Conservation (phyloP, 2,797 vertebrate genomes). For the Sebastes oblongus region DNA sequence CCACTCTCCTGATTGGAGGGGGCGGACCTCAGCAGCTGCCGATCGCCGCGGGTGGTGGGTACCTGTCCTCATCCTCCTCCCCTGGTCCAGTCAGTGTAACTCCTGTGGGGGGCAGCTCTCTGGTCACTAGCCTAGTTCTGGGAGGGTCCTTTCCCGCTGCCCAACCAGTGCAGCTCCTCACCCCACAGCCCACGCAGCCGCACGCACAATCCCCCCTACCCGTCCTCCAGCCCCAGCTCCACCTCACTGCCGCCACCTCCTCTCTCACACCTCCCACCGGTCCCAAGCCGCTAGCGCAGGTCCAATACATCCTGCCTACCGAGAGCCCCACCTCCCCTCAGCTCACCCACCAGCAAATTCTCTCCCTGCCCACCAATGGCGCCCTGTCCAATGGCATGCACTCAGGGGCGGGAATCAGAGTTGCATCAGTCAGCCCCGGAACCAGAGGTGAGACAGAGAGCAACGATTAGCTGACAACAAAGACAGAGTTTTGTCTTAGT, state of each 20-base stretch:
- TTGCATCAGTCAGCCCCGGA: slow-evolving; percentile 78
- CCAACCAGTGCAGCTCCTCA: slow-evolving; percentile 84
- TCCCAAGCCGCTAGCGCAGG: slow-evolving; percentile 82
- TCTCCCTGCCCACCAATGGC: slow-evolving; percentile 80
- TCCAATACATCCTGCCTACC: slow-evolving; percentile 88
- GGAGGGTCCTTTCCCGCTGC: slow-evolving; percentile 76
- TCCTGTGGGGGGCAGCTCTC: slow-evolving; percentile 63
- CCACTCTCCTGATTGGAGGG: slow-evolving; percentile 75
- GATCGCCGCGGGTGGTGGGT: slow-evolving; percentile 80
- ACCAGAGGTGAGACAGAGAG: slow-evolving; percentile 83
- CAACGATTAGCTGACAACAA: slow-evolving; percentile 36
- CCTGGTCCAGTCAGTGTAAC: slow-evolving; percentile 72
- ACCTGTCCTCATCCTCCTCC: slow-evolving; percentile 79
- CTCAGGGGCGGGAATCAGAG: slow-evolving; percentile 79
- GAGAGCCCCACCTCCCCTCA: slow-evolving; percentile 74
- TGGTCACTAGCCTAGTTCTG: slow-evolving; percentile 83
- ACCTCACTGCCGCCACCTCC: slow-evolving; percentile 66
- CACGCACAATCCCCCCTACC: slow-evolving; percentile 75
- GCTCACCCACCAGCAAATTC: slow-evolving; percentile 78
- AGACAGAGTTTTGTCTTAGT: not conserved
- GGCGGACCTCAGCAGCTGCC: slow-evolving; percentile 68
- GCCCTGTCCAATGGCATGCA: slow-evolving; percentile 82
- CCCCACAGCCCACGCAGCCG: slow-evolving; percentile 59
- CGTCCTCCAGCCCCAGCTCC: slow-evolving; percentile 83
- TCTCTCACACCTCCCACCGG: slow-evolving; percentile 66